Evolutionary conservation across 2,797 vertebrate species (phyloP), one percentile per base, ranked within the genome.

Genomic region (Siniperca scherzeri): DNA sequence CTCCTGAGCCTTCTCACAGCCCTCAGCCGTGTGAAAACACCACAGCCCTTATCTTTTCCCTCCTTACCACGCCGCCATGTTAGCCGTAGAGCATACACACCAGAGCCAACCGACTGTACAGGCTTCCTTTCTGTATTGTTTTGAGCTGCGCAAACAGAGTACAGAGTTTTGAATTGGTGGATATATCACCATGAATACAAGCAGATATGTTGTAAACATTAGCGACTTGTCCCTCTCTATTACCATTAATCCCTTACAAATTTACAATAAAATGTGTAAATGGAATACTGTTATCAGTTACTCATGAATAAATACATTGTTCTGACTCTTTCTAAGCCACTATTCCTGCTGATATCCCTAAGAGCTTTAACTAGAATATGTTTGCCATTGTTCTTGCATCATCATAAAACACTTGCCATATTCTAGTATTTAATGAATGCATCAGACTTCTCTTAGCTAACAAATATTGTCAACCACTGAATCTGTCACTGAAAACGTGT

Each of bases 1-100:
- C 93, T 95, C 93, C 92, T 91, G 93, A 93, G 94, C 91, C 89
- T 90, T 92, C 92, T 87, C 91, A 83, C 88, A 89, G 90, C 93
- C 88, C 90, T 90, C 84, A 91, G 89, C 89, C 74, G 91, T 91
- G 92, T 92, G 90, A 94, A 93, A 93, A 92, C 92, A 91, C 90
- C 88, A 87, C 83, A 86, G 84, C 82, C 85, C 88, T 94, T 91
- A 94, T 94, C 93, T 91, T 84, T 78, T 55, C 82, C 78, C 85
- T 82, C 86, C 85, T 87, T 88, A 84, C 88, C 86, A 85, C 73
- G 60, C 73, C 83, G 81, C 77, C 83, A 78, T 88, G 89, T 93
- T 92, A 88, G 86, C 91, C 69, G 55, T 77, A 81, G 86, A 88
- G 89, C 86, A 85, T 68, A 82, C 87, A 91, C 83, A 78, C 84